Evolutionary conservation across 1,140 invertebrate species (phyloP).

Genomic region (silkworm (Bombyx mori)): DNA sequence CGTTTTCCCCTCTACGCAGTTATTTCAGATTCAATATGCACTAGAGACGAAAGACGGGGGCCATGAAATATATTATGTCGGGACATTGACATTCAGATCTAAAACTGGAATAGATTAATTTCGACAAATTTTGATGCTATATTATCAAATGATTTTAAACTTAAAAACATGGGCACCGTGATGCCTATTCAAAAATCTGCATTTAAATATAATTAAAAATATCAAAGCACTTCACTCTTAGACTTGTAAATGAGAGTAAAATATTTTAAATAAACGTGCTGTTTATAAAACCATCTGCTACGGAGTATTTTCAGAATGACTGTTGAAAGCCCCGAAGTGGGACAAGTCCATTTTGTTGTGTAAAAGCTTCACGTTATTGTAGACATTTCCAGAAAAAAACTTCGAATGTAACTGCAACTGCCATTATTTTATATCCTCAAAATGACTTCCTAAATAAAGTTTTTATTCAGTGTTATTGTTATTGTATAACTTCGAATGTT

Average conservation of each 20-base stretch:
- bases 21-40: constrained; percentile 65
- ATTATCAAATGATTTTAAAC: not conserved
- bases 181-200: too few species aligned
- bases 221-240: too few species aligned
- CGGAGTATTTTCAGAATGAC: constrained; percentile 12
- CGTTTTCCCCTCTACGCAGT: constrained; percentile 46
- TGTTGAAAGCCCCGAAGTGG: constrained; percentile 28
- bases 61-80: constrained; percentile 45
- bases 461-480: too few species aligned
- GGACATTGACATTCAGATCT: constrained; percentile 28
- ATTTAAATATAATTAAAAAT: too few species aligned
- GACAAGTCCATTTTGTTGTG: constrained; percentile 27
- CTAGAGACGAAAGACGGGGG: constrained; percentile 31
- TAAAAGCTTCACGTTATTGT: constrained; percentile 11
- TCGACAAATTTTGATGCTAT: not conserved
- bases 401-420: too few species aligned
- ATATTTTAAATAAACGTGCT: not conserved
- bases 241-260: too few species aligned
- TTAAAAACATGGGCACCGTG: not conserved
- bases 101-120: constrained; percentile 1
- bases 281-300: not conserved
- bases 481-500: too few species aligned
- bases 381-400: not conserved
- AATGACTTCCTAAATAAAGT: too few species aligned
- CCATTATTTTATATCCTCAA: too few species aligned